phyloP scores from a whole-genome alignment of 2,113 vertebrate genomes.

The Pungitius pungitius region DNA sequence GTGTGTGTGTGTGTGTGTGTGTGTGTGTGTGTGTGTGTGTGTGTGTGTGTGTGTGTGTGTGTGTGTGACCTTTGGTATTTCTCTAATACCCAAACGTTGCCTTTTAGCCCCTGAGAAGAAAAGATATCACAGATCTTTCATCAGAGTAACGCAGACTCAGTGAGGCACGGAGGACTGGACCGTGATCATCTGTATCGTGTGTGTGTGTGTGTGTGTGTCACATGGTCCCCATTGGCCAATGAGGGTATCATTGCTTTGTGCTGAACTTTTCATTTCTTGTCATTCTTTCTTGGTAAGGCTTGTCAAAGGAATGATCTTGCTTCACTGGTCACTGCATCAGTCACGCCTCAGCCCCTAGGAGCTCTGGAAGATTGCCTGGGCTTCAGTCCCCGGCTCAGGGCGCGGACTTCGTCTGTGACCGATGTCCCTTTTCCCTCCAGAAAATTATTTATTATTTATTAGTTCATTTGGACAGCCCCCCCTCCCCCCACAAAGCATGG shows the following conservation, averaged over 20 bases:
- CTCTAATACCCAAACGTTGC: conserved; percentile 45
- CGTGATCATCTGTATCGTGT: conserved; percentile 45
- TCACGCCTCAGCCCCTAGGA: conserved; percentile 55
- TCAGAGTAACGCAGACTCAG: conserved; percentile 46
- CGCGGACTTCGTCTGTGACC: conserved; percentile 58
- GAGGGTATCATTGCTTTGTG: conserved; percentile 56
- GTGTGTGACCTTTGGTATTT: conserved; percentile 54
- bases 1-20: neutral
- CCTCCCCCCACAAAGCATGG: too few species aligned
- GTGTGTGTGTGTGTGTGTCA: conserved; percentile 10
- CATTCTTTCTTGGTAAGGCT: conserved; percentile 65
- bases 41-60: neutral
- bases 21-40: conserved; percentile 6
- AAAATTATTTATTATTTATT: conserved; percentile 18
- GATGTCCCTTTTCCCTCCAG: conserved; percentile 35
- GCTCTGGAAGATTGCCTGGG: conserved; percentile 68
- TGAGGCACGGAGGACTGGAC: conserved; percentile 13
- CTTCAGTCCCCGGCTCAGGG: conserved; percentile 49
- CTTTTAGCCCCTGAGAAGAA: conserved; percentile 40
- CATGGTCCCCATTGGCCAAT: conserved; percentile 37
- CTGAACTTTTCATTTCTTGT: conserved; percentile 68
- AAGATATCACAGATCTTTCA: conserved; percentile 59
- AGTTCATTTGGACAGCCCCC: conserved; percentile 40
- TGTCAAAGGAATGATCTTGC: conserved; percentile 78
- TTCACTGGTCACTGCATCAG: conserved; percentile 71